Percentiles rank a stretch among this genome's conserved stretches.
These are phyloP conservation scores for Mnemiopsis leidyi DNA, from an alignment of 37 sponge, comb jelly and placozoan genomes.

Conservation along the genomic window DNA sequence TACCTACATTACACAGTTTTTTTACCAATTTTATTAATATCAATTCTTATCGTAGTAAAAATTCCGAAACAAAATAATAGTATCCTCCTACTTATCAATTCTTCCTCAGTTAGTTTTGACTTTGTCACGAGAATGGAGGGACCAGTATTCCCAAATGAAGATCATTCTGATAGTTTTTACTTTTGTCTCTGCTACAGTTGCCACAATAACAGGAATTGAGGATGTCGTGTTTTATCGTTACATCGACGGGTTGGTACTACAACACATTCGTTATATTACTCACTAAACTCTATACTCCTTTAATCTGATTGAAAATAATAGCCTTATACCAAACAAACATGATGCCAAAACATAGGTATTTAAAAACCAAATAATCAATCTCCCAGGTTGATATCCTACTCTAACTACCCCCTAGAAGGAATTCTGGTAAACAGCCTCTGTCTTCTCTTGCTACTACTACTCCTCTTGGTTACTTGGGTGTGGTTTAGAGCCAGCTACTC, in stretches of 20 bases:
- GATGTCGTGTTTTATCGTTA: neutral
- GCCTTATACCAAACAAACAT: no score
- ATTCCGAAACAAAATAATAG: no score
- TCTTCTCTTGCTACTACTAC: neutral
- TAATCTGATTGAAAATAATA: no score
- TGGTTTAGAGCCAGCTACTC: neutral
- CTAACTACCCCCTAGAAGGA: neutral
- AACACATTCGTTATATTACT: no score
- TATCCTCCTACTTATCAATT: neutral
- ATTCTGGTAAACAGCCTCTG: neutral
- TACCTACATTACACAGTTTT: no score
- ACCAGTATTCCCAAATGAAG: neutral
- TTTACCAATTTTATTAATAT: no score
- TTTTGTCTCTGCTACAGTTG: neutral
- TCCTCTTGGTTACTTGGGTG: neutral
- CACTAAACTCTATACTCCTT: no score
- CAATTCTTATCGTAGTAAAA: no score
- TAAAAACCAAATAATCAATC: no score
- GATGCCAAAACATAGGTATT: no score
- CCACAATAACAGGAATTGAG: neutral
- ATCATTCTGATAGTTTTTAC: neutral
- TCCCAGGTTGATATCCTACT: neutral
- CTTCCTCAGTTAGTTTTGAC: neutral
- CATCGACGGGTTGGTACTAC: neutral
- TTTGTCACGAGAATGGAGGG: neutral